phyloP scores from a whole-genome alignment of 2,797 vertebrate species.

The Ambastaia sidthimunki region DNA sequence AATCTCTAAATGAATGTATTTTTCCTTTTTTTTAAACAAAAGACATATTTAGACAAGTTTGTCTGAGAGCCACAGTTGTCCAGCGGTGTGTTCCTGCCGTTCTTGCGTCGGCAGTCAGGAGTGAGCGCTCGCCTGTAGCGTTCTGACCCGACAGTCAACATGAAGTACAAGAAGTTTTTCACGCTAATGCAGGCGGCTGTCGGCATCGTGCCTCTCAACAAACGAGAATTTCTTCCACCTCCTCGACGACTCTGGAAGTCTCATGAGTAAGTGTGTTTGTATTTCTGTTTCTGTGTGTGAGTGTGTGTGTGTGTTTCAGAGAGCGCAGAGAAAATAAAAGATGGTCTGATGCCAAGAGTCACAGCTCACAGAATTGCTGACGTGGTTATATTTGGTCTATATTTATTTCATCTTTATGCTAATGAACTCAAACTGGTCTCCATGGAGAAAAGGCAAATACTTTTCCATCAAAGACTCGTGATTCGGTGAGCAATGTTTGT shows the following conservation, averaged over 20 bases:
- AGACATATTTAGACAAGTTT: conserved; percentile 10
- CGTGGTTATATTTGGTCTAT: conserved; percentile 26
- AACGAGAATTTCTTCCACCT: conserved; percentile 87
- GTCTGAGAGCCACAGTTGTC: conserved; percentile 23
- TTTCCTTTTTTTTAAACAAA: conserved; percentile 22
- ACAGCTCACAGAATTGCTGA: conserved; percentile 36
- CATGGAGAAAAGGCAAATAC: conserved; percentile 6
- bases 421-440: conserved; percentile 32
- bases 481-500: neutral
- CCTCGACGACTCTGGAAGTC: conserved; percentile 86
- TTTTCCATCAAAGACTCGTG: neutral
- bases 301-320: conserved; percentile 26
- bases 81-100: neutral
- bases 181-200: conserved; percentile 88
- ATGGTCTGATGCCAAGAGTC: conserved; percentile 16
- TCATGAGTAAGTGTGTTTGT: conserved; percentile 80
- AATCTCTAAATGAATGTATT: conserved; percentile 54
- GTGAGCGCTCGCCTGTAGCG: neutral
- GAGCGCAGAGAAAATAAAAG: conserved; percentile 17
- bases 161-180: conserved; percentile 93
- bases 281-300: conserved; percentile 11
- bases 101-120: neutral
- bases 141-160: conserved; percentile 62
- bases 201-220: conserved; percentile 90
- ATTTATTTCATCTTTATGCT: conserved; percentile 41